phyloP scores from a whole-genome alignment of 2,888 invertebrate species.

The Drosophila formosana region DNA sequence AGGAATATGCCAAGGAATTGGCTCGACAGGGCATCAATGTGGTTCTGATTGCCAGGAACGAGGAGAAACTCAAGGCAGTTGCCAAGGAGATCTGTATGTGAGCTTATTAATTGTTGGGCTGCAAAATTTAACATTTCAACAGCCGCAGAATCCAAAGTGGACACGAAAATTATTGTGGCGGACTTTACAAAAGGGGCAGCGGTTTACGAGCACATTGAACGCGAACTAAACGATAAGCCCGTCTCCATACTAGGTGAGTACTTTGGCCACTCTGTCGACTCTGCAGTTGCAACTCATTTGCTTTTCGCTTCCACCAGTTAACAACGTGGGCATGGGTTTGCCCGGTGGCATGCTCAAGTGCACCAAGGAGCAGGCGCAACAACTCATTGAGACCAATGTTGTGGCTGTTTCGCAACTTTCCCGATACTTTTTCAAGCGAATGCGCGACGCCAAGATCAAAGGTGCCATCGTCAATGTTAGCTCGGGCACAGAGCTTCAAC shows the following conservation, averaged over 20 bases:
- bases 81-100: slow-evolving; percentile 89
- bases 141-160: slow-evolving; percentile 87
- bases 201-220: slow-evolving; percentile 89
- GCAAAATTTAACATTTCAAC: not conserved
- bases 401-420: slow-evolving; percentile 94
- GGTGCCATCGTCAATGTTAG: slow-evolving; percentile 96
- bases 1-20: slow-evolving; percentile 92
- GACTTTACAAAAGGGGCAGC: slow-evolving; percentile 91
- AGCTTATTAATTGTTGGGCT: not conserved
- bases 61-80: slow-evolving; percentile 89
- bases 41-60: slow-evolving; percentile 91
- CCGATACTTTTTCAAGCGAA: slow-evolving; percentile 90
- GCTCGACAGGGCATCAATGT: slow-evolving; percentile 91
- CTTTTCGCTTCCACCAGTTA: slow-evolving; percentile 87
- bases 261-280: not conserved
- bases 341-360: slow-evolving; percentile 91
- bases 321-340: slow-evolving; percentile 87
- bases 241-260: slow-evolving; percentile 92
- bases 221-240: slow-evolving; percentile 89
- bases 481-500: slow-evolving; percentile 93
- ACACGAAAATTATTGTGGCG: slow-evolving; percentile 90
- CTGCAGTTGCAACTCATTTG: not conserved
- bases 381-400: slow-evolving; percentile 94
- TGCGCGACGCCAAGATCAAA: slow-evolving; percentile 88
- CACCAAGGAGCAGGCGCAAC: slow-evolving; percentile 89